These are phyloP conservation scores for Drosophila mercatorum DNA, from an alignment of 2,888 invertebrate genomes.

Conservation along the genomic window DNA sequence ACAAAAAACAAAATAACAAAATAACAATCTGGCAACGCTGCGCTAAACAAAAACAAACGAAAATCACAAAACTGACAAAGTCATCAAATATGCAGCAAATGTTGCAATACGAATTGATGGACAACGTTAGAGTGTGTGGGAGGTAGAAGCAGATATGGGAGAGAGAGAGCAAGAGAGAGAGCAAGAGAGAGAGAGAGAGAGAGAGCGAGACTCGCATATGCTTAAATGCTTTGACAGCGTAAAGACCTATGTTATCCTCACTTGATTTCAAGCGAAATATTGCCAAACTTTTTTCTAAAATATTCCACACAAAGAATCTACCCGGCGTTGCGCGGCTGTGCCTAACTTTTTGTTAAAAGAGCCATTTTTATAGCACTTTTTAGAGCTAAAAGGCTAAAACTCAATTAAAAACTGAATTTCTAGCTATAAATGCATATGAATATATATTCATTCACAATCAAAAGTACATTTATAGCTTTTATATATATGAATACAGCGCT, in stretches of 20 bases:
- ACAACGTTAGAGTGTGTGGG: slow-evolving; percentile 2
- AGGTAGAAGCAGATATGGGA: no score
- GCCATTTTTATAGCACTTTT: not conserved
- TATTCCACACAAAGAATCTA: not conserved
- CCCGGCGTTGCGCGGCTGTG: not conserved
- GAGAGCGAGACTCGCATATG: not conserved
- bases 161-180: not conserved
- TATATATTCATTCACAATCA: no score
- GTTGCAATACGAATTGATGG: slow-evolving; percentile 19
- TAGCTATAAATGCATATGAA: not conserved
- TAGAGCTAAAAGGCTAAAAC: no score
- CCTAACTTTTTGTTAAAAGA: no score
- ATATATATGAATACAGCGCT: not conserved
- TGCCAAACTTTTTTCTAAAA: not conserved
- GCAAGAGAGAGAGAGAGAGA: no score
- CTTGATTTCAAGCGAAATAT: not conserved
- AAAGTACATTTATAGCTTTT: not conserved
- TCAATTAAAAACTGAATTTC: not conserved
- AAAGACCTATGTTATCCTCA: not conserved
- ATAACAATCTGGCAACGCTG: slow-evolving; percentile 14
- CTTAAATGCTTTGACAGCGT: slow-evolving; percentile 1
- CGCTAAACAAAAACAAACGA: not conserved
- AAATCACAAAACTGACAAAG: slow-evolving; percentile 35
- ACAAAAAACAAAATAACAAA: slow-evolving; percentile 1
- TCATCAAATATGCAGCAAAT: slow-evolving; percentile 46